Evolutionary conservation across 2,113 vertebrate genomes (phyloP).

Genomic region (Spermophilus dauricus): DNA sequence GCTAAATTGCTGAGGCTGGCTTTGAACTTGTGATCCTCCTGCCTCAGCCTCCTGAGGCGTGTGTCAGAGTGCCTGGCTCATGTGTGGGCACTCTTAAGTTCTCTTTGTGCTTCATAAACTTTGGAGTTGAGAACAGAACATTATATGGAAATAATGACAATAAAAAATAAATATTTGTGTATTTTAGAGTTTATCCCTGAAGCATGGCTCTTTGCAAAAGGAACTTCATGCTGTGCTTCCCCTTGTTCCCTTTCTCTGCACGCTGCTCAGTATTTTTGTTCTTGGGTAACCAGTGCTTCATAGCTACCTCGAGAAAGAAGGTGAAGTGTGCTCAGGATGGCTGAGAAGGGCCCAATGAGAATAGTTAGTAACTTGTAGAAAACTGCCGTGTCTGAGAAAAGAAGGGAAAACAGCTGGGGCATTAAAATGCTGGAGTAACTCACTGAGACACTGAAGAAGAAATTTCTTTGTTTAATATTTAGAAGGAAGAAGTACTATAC

Average conservation of each 20-base stretch:
- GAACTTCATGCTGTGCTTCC: neutral
- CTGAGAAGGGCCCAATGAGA: conserved; percentile 19
- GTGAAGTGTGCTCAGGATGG: neutral
- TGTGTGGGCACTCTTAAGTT: neutral
- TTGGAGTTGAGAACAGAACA: neutral
- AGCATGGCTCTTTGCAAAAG: neutral
- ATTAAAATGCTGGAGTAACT: neutral
- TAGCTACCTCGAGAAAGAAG: neutral
- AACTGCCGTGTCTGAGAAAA: neutral
- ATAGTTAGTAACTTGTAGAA: conserved; percentile 18
- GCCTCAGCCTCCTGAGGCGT: too few species aligned
- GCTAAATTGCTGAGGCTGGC: too few species aligned
- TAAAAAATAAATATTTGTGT: conserved; percentile 1
- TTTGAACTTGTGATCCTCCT: too few species aligned
- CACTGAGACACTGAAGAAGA: neutral
- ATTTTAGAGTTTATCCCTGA: neutral
- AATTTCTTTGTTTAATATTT: conserved; percentile 62
- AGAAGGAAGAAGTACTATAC: conserved; percentile 33
- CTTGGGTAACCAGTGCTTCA: neutral
- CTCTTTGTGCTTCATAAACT: neutral
- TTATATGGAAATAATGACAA: neutral
- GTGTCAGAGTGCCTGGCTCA: too few species aligned
- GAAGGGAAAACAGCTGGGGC: neutral
- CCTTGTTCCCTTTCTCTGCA: neutral
- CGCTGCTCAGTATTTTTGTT: neutral